Conservation (phyloP, 2,113 vertebrate species). For the Bufo bufo region DNA sequence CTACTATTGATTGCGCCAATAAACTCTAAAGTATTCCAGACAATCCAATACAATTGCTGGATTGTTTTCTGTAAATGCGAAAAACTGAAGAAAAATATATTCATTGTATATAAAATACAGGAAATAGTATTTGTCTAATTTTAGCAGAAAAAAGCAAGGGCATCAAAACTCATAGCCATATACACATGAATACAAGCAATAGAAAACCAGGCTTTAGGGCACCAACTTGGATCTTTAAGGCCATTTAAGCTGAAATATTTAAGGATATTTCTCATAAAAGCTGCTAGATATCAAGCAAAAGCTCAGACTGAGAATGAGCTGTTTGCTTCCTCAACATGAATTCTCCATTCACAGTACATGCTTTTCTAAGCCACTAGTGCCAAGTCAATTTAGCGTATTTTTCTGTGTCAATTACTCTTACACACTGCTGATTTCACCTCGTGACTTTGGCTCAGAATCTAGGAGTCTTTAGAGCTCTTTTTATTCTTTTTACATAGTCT, state of each 20-base stretch:
- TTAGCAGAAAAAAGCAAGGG: not conserved
- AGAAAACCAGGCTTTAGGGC: not conserved
- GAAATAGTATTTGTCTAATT: not conserved
- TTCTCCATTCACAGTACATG: slow-evolving; percentile 65
- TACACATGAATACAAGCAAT: not conserved
- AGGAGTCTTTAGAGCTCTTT: slow-evolving; percentile 20
- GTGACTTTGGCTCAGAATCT: slow-evolving; percentile 54
- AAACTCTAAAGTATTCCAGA: not conserved
- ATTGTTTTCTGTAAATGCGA: not conserved
- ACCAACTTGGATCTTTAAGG: slow-evolving; percentile 32
- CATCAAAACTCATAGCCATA: not conserved
- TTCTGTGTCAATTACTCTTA: slow-evolving; percentile 55
- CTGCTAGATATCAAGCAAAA: slow-evolving; percentile 52
- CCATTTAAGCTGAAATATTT: slow-evolving; percentile 58
- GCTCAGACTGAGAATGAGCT: not conserved
- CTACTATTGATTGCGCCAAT: not conserved
- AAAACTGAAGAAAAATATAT: not conserved
- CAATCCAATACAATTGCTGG: not conserved
- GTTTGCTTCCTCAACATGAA: slow-evolving; percentile 60
- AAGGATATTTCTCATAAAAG: slow-evolving; percentile 61
- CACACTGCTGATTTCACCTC: slow-evolving; percentile 44
- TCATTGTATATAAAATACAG: not conserved
- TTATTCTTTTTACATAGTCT: slow-evolving; percentile 48
- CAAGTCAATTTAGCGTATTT: slow-evolving; percentile 56
- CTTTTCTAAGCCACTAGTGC: slow-evolving; percentile 30